Conservation (phyloP, 2,797 vertebrate genomes). For the Orestias chungarensis region DNA sequence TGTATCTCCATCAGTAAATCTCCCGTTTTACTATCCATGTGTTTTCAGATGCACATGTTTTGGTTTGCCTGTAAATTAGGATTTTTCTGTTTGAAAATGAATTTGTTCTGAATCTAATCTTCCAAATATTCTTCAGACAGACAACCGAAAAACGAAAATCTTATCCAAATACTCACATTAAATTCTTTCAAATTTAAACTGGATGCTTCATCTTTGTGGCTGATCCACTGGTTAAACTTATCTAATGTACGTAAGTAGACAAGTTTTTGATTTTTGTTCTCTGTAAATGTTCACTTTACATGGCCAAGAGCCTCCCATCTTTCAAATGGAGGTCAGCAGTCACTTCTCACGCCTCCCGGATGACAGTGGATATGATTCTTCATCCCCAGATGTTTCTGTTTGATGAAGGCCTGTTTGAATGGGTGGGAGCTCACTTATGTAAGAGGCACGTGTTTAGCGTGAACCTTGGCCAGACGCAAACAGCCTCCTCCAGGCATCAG, state of each 20-base stretch:
- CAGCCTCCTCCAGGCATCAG: slow-evolving; percentile 34
- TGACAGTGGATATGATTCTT: slow-evolving; percentile 34
- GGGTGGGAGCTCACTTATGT: slow-evolving; percentile 47
- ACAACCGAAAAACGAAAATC: not conserved
- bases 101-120: not conserved
- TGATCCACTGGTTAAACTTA: not conserved
- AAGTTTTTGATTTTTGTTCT: not conserved
- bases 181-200: not conserved
- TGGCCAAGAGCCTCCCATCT: not conserved
- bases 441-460: slow-evolving; percentile 54
- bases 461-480: slow-evolving; percentile 29
- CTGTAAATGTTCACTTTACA: not conserved
- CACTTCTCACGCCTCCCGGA: slow-evolving; percentile 31
- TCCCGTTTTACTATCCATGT: not conserved
- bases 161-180: not conserved
- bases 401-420: slow-evolving; percentile 19
- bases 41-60: not conserved
- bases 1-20: not conserved
- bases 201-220: no score
- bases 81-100: not conserved
- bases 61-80: not conserved
- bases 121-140: not conserved
- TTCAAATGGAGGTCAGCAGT: slow-evolving; percentile 2
- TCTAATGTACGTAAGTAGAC: not conserved
- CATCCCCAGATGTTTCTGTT: slow-evolving; percentile 59